A percentile compares a stretch with the other conserved stretches of the same genome.
These are phyloP conservation scores for Agonopterix subpropinquella DNA, from an alignment of 2,888 invertebrate genomes.

Conservation along the genomic window DNA sequence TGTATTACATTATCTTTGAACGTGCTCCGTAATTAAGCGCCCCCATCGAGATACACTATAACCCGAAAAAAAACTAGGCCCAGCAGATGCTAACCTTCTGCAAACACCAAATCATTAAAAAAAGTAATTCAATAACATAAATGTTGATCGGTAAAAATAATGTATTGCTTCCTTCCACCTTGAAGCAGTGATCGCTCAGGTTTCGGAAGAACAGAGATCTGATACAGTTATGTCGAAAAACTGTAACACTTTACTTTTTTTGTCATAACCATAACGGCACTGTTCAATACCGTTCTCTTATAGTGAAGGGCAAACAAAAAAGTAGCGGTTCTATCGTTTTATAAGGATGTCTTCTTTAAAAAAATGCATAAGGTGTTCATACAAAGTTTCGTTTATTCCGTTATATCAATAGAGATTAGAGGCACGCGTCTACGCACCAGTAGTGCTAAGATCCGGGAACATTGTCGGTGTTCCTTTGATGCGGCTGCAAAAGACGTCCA, in stretches of 20 bases:
- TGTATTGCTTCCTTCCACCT: slow-evolving; percentile 74
- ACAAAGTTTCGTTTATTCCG: slow-evolving; percentile 54
- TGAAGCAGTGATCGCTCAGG: slow-evolving; percentile 38
- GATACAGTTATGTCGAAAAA: slow-evolving; percentile 70
- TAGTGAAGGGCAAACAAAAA: slow-evolving; percentile 53
- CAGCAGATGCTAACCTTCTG: slow-evolving; percentile 65
- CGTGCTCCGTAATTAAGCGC: slow-evolving; percentile 68
- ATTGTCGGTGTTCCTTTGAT: slow-evolving; percentile 62
- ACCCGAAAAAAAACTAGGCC: slow-evolving; percentile 45
- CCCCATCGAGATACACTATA: slow-evolving; percentile 55
- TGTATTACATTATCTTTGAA: slow-evolving; percentile 71
- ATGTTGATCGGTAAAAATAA: slow-evolving; percentile 65
- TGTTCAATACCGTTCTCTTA: slow-evolving; percentile 51
- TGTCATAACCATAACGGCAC: slow-evolving; percentile 64
- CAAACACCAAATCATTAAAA: slow-evolving; percentile 62
- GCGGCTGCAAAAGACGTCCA: slow-evolving; percentile 63
- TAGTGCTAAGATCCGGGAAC: slow-evolving; percentile 36
- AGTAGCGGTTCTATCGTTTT: slow-evolving; percentile 59
- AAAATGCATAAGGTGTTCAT: slow-evolving; percentile 66
- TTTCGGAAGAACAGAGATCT: slow-evolving; percentile 44
- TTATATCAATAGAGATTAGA: slow-evolving; percentile 72
- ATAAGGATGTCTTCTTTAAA: slow-evolving; percentile 51
- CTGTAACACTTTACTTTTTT: slow-evolving; percentile 62
- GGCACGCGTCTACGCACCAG: slow-evolving; percentile 62
- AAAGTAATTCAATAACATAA: slow-evolving; percentile 74